A percentile compares a stretch with the other conserved stretches of the same genome.
Conservation (phyloP, 2,113 vertebrate species). For the Elephas maximus region DNA sequence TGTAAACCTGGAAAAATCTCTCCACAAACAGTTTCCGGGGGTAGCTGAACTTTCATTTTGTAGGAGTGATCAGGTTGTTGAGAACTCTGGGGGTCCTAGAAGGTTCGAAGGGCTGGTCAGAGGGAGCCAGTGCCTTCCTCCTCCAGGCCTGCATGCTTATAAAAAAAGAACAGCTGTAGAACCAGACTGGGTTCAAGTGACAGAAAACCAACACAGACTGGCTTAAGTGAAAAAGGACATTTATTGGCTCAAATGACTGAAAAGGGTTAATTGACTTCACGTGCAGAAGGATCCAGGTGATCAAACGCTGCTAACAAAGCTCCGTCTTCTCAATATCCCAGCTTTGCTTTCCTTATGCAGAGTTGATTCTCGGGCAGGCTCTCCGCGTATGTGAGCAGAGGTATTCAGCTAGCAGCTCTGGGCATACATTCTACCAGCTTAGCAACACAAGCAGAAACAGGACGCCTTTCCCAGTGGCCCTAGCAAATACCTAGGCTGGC, state of each 20-base stretch:
- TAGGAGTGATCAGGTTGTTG: background rate
- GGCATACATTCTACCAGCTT: background rate
- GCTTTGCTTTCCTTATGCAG: background rate
- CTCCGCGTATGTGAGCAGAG: accelerated
- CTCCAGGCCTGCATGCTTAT: background rate
- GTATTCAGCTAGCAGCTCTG: background rate
- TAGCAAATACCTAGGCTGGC: background rate
- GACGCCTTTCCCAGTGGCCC: background rate
- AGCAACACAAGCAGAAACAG: background rate
- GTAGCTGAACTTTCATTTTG: background rate
- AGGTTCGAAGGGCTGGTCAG: too few species aligned
- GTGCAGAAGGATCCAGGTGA: background rate
- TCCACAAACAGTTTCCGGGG: too few species aligned
- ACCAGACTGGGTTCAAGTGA: background rate
- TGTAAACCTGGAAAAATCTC: background rate
- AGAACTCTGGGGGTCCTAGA: background rate
- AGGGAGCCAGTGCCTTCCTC: background rate
- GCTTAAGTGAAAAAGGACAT: background rate
- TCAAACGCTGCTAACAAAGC: background rate
- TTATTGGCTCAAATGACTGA: too few species aligned
- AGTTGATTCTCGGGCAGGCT: background rate
- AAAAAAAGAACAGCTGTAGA: background rate
- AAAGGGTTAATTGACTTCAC: background rate
- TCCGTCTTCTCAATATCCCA: accelerated
- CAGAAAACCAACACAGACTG: background rate